Conservation (phyloP, 2,797 vertebrate species). For the Decapterus maruadsi region DNA sequence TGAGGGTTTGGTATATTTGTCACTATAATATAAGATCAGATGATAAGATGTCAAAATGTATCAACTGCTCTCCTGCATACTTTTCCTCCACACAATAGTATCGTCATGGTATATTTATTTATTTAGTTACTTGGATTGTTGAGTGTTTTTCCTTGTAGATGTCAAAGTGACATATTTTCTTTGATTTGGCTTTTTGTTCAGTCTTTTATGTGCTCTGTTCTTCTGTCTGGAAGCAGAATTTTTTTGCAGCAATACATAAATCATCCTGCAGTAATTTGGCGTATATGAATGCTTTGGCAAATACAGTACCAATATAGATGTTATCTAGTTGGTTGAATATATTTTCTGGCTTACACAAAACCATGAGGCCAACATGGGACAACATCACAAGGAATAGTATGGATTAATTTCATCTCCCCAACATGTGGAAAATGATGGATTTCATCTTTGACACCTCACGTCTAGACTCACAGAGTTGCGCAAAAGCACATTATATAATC, state of each 20-base stretch:
- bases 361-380: too few relatives aligned
- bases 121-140: background rate
- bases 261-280: background rate
- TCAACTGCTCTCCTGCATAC: background rate
- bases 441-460: background rate
- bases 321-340: background rate
- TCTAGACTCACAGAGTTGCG: background rate
- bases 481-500: background rate
- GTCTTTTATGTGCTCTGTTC: background rate
- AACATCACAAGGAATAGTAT: background rate
- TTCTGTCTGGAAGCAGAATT: background rate
- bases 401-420: background rate
- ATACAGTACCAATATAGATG: background rate
- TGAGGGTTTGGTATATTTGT: slow-evolving; percentile 1
- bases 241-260: background rate
- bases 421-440: background rate
- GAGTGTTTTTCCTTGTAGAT: background rate
- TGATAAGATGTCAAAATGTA: background rate
- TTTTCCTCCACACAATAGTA: background rate
- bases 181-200: background rate
- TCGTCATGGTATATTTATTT: background rate
- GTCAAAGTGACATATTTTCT: background rate
- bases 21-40: background rate
- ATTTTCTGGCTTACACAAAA: background rate
- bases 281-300: background rate